Percentiles rank a stretch among this genome's conserved stretches.
Evolutionary conservation across 2,888 invertebrate species (phyloP).

Genomic region (Pterostichus niger): DNA sequence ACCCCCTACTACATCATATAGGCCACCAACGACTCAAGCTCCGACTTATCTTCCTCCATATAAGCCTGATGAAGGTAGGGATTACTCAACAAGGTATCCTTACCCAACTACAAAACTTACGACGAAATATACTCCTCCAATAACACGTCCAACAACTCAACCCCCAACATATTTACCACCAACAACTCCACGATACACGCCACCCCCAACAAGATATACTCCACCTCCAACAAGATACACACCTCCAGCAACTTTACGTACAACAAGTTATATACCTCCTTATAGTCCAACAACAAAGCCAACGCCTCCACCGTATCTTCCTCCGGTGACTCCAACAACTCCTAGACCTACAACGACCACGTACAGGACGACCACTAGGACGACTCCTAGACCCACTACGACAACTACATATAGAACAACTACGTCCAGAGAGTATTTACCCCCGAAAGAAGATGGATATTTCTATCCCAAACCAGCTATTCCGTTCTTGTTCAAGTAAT

Average conservation of each 20-base stretch:
- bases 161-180: neutral
- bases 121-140: slow-evolving; percentile 40
- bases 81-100: slow-evolving; percentile 1
- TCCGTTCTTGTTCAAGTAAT: slow-evolving; percentile 54
- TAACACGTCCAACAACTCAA: neutral
- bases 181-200: neutral
- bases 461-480: slow-evolving; percentile 61
- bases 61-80: neutral
- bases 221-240: slow-evolving; percentile 10
- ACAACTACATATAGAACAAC: slow-evolving; percentile 37
- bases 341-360: slow-evolving; percentile 3
- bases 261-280: slow-evolving; percentile 26
- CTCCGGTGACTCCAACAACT: slow-evolving; percentile 7
- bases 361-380: too few species aligned
- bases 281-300: slow-evolving; percentile 27
- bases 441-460: slow-evolving; percentile 61
- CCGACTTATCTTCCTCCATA: slow-evolving; percentile 10
- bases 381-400: neutral
- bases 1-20: neutral
- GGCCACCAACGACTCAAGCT: slow-evolving; percentile 12
- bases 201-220: slow-evolving; percentile 20
- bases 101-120: slow-evolving; percentile 27
- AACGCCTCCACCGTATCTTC: slow-evolving; percentile 1
- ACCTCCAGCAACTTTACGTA: neutral
- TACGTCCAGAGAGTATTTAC: slow-evolving; percentile 55